A percentile compares a stretch with the other conserved stretches of the same genome.
Conservation (phyloP, 1,140 invertebrate genomes). For the Neotoxoptera formosana region DNA sequence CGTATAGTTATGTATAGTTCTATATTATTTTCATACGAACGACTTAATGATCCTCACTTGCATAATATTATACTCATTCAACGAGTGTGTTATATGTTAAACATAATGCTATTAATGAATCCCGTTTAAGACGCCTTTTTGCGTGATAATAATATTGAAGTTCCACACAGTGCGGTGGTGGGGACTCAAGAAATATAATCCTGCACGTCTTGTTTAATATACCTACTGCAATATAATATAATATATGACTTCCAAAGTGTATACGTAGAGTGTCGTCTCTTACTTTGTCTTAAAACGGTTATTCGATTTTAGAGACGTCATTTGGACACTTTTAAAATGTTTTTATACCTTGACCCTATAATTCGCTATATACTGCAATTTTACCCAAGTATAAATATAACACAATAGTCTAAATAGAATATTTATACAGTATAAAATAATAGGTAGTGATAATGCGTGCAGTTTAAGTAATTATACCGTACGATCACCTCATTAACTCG, state of each 20-base stretch:
- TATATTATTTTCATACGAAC: neutral
- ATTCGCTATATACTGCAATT: neutral
- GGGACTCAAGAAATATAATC: constrained; percentile 4
- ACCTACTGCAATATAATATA: neutral
- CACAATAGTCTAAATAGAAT: no score
- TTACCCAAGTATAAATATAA: neutral
- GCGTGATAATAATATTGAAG: neutral
- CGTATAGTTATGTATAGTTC: neutral
- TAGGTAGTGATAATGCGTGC: neutral
- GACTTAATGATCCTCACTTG: neutral
- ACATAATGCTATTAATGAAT: neutral
- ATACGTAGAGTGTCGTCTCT: neutral
- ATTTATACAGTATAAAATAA: no score
- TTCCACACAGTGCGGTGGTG: neutral
- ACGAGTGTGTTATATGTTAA: neutral
- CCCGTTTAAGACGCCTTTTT: neutral
- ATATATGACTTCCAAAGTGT: neutral
- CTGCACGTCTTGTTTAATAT: neutral
- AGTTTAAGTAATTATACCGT: neutral
- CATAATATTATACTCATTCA: neutral
- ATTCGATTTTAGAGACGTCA: neutral
- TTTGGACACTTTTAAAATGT: neutral
- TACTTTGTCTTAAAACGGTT: neutral
- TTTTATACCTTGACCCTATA: neutral
- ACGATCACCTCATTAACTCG: no score